Evolutionary conservation across 2,113 vertebrate genomes (phyloP).

Genomic region (Cyphomyrus plagiostoma): DNA sequence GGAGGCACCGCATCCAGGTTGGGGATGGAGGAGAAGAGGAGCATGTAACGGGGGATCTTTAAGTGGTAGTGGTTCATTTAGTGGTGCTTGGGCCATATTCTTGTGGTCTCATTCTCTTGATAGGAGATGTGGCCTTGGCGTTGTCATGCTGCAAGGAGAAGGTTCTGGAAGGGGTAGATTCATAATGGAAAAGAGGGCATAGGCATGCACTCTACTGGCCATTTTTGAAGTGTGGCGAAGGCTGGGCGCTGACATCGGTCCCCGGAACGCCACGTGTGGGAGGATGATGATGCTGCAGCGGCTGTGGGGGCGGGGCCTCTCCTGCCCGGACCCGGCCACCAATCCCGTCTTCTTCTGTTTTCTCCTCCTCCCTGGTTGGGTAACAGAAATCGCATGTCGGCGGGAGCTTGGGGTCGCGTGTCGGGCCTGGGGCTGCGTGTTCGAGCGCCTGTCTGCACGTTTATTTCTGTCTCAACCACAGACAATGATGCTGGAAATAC

Average conservation of each 20-base stretch:
- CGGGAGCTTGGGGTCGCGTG: background rate
- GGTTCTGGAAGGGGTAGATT: background rate
- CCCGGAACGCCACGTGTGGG: background rate
- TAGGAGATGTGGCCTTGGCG: background rate
- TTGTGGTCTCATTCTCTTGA: background rate
- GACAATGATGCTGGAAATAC: background rate
- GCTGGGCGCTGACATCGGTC: background rate
- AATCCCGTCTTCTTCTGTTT: background rate
- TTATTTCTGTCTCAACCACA: conserved; percentile 6
- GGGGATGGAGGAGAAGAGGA: background rate
- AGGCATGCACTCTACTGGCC: background rate
- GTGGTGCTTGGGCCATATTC: background rate
- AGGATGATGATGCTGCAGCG: background rate
- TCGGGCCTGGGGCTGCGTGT: too few species aligned
- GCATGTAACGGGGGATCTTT: background rate
- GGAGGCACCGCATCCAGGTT: background rate
- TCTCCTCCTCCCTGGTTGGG: background rate
- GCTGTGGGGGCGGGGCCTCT: background rate
- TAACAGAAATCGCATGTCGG: background rate
- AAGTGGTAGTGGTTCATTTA: background rate
- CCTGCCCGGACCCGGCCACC: background rate
- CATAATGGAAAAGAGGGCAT: background rate
- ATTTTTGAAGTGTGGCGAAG: background rate
- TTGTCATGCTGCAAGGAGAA: background rate
- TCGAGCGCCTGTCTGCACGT: background rate